Conservation (phyloP, 1,140 invertebrate species). For the Samia ricini region DNA sequence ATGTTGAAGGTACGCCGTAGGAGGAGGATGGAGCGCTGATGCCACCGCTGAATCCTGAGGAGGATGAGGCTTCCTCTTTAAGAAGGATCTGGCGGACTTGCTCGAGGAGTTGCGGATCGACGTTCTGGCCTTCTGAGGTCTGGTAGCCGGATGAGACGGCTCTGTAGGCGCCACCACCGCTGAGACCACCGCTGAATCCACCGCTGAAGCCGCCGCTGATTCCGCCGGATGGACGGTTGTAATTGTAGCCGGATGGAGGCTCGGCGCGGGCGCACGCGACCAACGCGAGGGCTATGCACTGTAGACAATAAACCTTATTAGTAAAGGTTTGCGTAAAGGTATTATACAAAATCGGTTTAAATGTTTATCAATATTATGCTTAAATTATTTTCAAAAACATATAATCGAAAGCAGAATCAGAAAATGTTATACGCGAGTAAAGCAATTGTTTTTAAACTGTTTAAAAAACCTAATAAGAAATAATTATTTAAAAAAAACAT, state of each 20-base stretch:
- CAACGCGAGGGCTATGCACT: conserved; percentile 77
- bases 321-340: no score
- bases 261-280: conserved; percentile 66
- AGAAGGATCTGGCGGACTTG: conserved; percentile 86
- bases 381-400: no score
- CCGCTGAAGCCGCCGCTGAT: conserved; percentile 72
- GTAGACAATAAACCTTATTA: conserved; percentile 29
- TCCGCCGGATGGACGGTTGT: conserved; percentile 67
- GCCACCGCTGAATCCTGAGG: conserved; percentile 66
- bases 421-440: no score
- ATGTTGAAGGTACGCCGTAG: conserved; percentile 81
- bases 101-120: conserved; percentile 85
- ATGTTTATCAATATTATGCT: no score
- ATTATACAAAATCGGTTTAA: no score
- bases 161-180: conserved; percentile 78
- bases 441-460: no score
- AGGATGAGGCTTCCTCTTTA: conserved; percentile 81
- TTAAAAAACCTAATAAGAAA: no score
- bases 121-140: conserved; percentile 84
- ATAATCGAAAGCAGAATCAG: no score
- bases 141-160: conserved; percentile 83
- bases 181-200: conserved; percentile 62
- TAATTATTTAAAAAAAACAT: background rate
- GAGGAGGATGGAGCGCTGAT: conserved; percentile 79
- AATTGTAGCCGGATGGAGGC: conserved; percentile 72